A percentile compares a stretch with the other conserved stretches of the same genome.
phyloP scores from a whole-genome alignment of 2,888 invertebrate genomes.

The Acronicta psi region DNA sequence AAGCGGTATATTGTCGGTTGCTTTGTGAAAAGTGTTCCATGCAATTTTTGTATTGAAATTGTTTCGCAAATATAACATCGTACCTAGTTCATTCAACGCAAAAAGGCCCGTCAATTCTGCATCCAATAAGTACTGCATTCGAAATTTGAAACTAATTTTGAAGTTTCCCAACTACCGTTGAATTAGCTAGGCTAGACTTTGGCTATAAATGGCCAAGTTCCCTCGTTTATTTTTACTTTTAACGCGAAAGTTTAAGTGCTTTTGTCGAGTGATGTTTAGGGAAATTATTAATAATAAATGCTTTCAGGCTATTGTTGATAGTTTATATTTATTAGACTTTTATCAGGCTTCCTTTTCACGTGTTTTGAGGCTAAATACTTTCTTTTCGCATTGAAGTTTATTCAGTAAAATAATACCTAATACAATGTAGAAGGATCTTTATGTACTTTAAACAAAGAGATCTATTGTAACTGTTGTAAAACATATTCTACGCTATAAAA shows the following conservation, averaged over 20 bases:
- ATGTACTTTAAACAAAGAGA: too few species aligned
- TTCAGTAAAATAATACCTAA: too few species aligned
- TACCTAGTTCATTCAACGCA: background rate
- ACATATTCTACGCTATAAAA: too few species aligned
- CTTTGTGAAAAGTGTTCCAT: too few species aligned
- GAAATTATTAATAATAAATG: slow-evolving; percentile 26
- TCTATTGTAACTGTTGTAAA: too few species aligned
- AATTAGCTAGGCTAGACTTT: slow-evolving; percentile 23
- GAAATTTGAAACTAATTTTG: slow-evolving; percentile 42
- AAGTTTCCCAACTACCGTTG: slow-evolving; percentile 24
- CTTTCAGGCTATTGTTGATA: slow-evolving; percentile 11
- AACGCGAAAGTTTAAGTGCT: slow-evolving; percentile 20
- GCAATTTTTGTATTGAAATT: too few species aligned
- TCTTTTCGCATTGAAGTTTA: too few species aligned
- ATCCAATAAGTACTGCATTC: slow-evolving; percentile 37
- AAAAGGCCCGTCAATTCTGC: slow-evolving; percentile 29
- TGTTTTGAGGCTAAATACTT: too few species aligned
- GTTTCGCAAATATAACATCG: background rate
- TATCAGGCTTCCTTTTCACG: background rate
- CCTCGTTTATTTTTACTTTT: slow-evolving; percentile 26
- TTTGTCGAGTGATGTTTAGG: slow-evolving; percentile 14
- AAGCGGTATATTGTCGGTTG: too few species aligned
- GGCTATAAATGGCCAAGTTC: slow-evolving; percentile 41
- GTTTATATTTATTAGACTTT: slow-evolving; percentile 1
- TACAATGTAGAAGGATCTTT: too few species aligned